These are phyloP conservation scores for Indicator maculatus DNA, from an alignment of 2,113 vertebrate species.

Conservation along the genomic window DNA sequence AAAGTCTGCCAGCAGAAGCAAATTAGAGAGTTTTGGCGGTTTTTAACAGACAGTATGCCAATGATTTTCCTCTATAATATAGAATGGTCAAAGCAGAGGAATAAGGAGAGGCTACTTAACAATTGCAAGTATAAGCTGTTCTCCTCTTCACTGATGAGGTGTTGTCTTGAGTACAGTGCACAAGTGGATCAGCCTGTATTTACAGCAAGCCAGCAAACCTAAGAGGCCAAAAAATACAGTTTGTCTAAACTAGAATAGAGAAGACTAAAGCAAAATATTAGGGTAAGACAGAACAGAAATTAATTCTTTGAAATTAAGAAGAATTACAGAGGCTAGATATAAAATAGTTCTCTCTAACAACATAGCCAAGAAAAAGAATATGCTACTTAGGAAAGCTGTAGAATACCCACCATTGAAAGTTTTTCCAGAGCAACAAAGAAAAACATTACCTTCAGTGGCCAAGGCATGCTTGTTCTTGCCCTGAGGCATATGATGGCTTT, in stretches of 20 bases:
- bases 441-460: neutral
- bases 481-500: neutral
- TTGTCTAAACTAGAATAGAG: neutral
- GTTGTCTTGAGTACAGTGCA: neutral
- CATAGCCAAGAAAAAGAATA: neutral
- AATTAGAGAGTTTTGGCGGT: neutral
- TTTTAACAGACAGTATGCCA: neutral
- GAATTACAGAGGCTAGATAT: neutral
- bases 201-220: neutral
- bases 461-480: neutral
- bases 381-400: neutral
- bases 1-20: neutral
- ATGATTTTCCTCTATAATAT: neutral
- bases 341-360: neutral
- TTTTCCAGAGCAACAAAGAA: neutral
- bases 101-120: neutral
- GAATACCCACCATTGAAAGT: neutral
- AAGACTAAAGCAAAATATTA: neutral
- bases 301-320: neutral
- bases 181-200: neutral
- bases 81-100: neutral
- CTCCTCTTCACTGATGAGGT: neutral
- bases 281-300: neutral
- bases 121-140: neutral
- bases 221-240: neutral